phyloP scores from a whole-genome alignment of 1,140 invertebrate species.

The Eupristina koningsbergeri region DNA sequence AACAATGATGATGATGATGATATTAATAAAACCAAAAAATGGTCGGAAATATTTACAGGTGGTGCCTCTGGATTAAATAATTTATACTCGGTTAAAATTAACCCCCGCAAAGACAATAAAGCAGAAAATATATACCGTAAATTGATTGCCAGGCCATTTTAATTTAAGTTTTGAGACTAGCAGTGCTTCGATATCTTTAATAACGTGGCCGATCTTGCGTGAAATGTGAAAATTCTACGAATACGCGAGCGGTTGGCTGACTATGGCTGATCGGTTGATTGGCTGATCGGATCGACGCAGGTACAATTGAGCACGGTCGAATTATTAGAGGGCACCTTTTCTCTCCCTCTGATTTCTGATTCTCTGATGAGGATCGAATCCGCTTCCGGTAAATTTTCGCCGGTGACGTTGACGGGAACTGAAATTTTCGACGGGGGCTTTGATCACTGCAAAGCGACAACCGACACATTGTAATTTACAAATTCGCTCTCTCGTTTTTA shows the following conservation, averaged over 20 bases:
- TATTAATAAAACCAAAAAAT: too few species aligned
- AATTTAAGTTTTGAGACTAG: conserved; percentile 15
- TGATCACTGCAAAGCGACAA: background rate
- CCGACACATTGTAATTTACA: conserved; percentile 34
- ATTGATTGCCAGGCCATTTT: conserved; percentile 10
- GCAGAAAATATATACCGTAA: background rate
- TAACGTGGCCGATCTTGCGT: conserved; percentile 53
- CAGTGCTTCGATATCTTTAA: background rate
- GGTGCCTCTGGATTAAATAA: too few species aligned
- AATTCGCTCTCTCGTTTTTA: background rate
- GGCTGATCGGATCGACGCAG: conserved; percentile 43
- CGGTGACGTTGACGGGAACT: too few species aligned
- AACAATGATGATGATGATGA: too few species aligned
- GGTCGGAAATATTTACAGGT: too few species aligned
- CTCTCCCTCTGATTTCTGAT: background rate
- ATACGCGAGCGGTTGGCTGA: background rate
- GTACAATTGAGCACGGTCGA: conserved; percentile 56
- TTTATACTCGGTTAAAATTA: too few species aligned
- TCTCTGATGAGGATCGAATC: background rate
- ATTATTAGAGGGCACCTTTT: conserved; percentile 54
- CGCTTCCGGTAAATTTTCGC: conserved; percentile 16
- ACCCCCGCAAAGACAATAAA: too few species aligned
- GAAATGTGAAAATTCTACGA: conserved; percentile 51
- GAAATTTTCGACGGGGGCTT: background rate
- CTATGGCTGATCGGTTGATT: conserved; percentile 47